Evolutionary conservation across 1,140 invertebrate species (phyloP), one percentile per base, ranked within the genome.

Genomic region (Macrobrachium nipponense): DNA sequence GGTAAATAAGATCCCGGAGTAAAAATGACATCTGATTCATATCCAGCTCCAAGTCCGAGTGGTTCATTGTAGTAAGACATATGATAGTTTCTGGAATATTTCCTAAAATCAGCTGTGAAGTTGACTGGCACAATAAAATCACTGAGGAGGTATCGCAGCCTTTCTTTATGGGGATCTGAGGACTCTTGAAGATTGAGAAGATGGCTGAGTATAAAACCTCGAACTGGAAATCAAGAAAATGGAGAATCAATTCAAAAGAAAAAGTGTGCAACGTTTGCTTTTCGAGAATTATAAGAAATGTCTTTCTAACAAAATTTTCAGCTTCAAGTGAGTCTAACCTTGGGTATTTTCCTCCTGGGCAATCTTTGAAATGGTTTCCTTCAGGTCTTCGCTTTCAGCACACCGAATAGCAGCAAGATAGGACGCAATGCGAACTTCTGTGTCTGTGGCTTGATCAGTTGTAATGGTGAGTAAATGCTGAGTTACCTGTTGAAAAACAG

Each of bases 171-270:
- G 23, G 84, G 84, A 2, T 77, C 36, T 20, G 78, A 43, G 27
- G 84, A 61, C 36, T 75, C 20, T 58, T 86, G 84, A 59, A 75
- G 27, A 44, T 80, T 80, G 20, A 68, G 27, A 23, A 86, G 36
- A 61, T 86, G 84, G 51, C 84, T 86, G 18, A 86, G 51, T 43
- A 86, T 80, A 70, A 86, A 86, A 20, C 84, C 70, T 66, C 84
- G 84, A 51, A 78, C 84, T 86, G 84, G 68, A 86, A 86, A 36
- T 60, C 14, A 23, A n/a, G 12, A 80, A 27, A 17, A 18, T 81
- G 5, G 17, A 72, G 6, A 23, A 59, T n/a, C 17, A 27, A 20
- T 15, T 60, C 15, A 66, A 17, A 3, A 59, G 18, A 58, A 81
- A 70, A 60, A 27, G 20, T 18, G 14, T 27, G 10, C 44, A 64